Conservation (phyloP, 2,888 invertebrate genomes). For the Chrysina gloriosa region DNA sequence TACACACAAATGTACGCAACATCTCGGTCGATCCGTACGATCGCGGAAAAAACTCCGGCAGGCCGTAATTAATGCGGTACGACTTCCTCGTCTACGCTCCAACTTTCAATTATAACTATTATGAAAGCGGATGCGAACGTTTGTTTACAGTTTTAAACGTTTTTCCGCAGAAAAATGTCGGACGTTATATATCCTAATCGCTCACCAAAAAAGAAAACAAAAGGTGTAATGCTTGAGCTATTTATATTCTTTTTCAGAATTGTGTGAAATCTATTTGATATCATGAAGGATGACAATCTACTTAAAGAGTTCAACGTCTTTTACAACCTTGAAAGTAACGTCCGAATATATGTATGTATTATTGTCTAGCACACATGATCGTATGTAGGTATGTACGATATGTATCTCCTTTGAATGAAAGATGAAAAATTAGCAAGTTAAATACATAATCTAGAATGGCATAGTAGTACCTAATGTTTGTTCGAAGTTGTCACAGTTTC, state of each 20-base stretch:
- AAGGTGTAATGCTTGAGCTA: neutral
- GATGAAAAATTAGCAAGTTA: no score
- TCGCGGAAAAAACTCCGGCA: conserved; percentile 17
- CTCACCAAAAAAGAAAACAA: neutral
- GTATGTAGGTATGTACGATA: no score
- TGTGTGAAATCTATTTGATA: neutral
- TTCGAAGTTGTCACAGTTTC: no score
- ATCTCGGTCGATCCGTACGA: conserved; percentile 4
- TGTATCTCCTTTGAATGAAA: no score
- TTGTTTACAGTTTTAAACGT: conserved; percentile 28
- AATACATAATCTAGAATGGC: no score
- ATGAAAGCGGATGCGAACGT: conserved; percentile 20
- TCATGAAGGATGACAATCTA: neutral
- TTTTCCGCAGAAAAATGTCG: conserved; percentile 20
- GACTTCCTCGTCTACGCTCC: conserved; percentile 26
- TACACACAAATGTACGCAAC: conserved; percentile 22
- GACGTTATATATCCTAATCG: neutral
- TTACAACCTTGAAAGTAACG: neutral
- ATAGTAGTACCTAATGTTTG: no score
- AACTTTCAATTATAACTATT: conserved; percentile 32
- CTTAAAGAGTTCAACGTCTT: neutral
- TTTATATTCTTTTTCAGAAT: neutral
- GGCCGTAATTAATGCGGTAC: conserved; percentile 25
- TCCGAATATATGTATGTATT: no score
- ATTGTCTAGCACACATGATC: no score